Base-by-base conservation (phyloP, 2,797 vertebrate genomes). In the Chelidonichthys spinosus region DNA sequence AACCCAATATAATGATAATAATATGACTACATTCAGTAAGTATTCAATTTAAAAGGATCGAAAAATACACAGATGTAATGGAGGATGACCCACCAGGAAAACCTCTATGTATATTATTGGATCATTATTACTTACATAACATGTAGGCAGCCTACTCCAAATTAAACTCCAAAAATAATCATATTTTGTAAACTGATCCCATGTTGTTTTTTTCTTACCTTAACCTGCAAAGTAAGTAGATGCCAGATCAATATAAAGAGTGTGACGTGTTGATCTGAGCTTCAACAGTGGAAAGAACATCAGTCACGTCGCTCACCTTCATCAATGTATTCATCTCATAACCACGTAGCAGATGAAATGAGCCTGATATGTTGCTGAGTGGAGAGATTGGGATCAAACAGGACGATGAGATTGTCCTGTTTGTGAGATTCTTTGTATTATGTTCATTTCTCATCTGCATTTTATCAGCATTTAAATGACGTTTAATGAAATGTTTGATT, bases 41-140 rank as follows among this genome's bases (percentile, higher is more conserved):
- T 2, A 25, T 25, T 25, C 25, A 25, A 25, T 25, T 25, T 25
- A 25, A 85, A 58, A 70, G 17, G 11, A 64, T 80, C 59, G 59
- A 74, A 43, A 82, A 65, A 82, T 47, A 82, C 46, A 62, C 74
- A 63, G 81, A 80, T 55, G 75, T 54, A 71, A 74, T 43, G 53
- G 42, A 55, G 47, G 70, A 73, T 11, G 59, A 25, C 58, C 46
- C 69, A 76, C 76, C 52, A 67, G 35, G 70, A 67, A n/a, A n/a
- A n/a, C n/a, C n/a, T n/a, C 18, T 7, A 39, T 4, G 10, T n/a
- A n/a, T 25, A 18, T 56, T 39, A 4, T 10, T 61, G n/a, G 5
- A 42, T 42, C 2, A 9, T 32, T 32, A 4, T 9, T 4, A 50
- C 10, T 60, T 32, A 35, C 33, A 4, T 1, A 15, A 9, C 49